Evolutionary conservation across 2,113 vertebrate genomes (phyloP).

Genomic region (Eurystomus gularis): DNA sequence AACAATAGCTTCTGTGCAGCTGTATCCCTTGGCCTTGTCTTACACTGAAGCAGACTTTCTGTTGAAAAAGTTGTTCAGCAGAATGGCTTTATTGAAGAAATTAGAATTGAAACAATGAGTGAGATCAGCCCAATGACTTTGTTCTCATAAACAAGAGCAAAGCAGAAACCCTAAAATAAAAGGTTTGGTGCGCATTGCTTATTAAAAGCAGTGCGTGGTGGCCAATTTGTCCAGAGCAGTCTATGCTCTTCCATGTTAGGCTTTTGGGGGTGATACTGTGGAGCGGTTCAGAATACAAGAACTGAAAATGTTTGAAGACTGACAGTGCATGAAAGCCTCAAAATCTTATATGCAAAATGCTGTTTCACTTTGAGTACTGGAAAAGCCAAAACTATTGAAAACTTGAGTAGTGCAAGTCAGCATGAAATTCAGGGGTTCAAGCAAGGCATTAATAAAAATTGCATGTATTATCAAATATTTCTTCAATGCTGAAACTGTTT

Average conservation of each 20-base stretch:
- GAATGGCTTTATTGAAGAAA: background rate
- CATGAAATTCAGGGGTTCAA: background rate
- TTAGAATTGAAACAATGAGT: background rate
- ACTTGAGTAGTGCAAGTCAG: background rate
- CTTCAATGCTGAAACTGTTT: background rate
- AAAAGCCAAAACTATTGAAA: background rate
- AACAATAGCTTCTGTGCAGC: background rate
- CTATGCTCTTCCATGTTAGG: background rate
- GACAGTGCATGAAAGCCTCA: background rate
- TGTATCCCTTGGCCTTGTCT: background rate
- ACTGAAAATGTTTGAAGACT: background rate
- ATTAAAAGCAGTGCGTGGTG: background rate
- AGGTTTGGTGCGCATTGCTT: background rate
- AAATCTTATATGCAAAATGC: background rate
- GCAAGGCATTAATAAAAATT: background rate
- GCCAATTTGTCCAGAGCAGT: background rate
- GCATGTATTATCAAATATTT: background rate
- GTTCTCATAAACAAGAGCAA: background rate
- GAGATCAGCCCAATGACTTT: background rate
- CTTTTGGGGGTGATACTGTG: background rate
- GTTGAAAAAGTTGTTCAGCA: background rate
- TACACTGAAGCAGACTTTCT: background rate
- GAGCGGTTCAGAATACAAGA: background rate
- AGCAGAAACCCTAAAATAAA: background rate
- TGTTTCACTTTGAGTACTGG: background rate